Base-by-base conservation (phyloP, 2,113 vertebrate species). In the Pholis gunnellus region DNA sequence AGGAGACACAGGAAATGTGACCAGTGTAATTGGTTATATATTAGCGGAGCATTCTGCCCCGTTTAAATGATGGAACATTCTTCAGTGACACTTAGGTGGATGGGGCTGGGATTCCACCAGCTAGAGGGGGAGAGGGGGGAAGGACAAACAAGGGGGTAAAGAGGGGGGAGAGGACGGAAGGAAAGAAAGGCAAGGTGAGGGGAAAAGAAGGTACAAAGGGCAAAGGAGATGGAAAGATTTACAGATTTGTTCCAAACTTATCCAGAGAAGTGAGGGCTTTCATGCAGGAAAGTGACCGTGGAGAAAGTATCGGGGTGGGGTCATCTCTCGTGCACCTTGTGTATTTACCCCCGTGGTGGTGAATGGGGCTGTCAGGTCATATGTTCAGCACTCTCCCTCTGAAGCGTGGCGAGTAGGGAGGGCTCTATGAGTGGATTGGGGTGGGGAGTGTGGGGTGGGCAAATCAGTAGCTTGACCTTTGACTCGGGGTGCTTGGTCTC, bases 1-100 rank as follows among this genome's bases (percentile, higher is more conserved):
- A 94, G 93, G 93, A 94, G 90, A 91, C 88, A 93, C 93, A 95
- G 95, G 95, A 95, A 96, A 95, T 94, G 94, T 93, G 94, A 94
- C 93, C 95, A 93, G 93, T 94, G 91, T 95, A 96, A 95, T 95
- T 93, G 93, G 94, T 95, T 94, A 95, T 95, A 94, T 95, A 95
- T 95, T 95, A 93, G 93, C 87, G 36, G 72, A 80, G 89, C 86
- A 90, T 91, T 89, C 85, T 75, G 86, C 76, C 84, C 78, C 57
- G 25, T 93, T 94, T 90, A 90, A 94, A 93, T 89, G 92, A 95
- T 92, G 87, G 92, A 92, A 92, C 92, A 93, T 94, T 95, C 89
- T 82, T 93, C 86, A 93, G 87, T 92, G 93, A 92, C 91, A 93
- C 92, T 93, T 91, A 87, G 92, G 93, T 91, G 87, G 90, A 91